Conservation (phyloP, 2,113 vertebrate species). For the Coturnix japonica region DNA sequence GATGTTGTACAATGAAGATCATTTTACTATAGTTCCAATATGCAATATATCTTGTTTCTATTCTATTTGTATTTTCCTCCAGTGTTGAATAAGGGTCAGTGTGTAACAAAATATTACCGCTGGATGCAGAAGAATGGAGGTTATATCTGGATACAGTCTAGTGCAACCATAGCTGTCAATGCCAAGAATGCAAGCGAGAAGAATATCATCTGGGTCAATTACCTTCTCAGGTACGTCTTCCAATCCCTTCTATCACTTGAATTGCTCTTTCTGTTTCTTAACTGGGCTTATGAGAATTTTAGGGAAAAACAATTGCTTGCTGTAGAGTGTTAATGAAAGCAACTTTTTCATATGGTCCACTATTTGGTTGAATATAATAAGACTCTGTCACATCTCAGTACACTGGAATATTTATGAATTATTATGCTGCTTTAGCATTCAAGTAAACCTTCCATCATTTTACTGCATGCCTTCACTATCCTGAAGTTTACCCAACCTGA, state of each 20-base stretch:
- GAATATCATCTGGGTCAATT: constrained; percentile 99
- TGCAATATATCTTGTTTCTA: background rate
- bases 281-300: background rate
- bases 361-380: background rate
- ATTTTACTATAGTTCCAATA: constrained; percentile 20
- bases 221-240: constrained; percentile 92
- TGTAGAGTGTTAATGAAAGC: background rate
- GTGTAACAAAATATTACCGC: constrained; percentile 98
- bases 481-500: background rate
- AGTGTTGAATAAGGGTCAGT: constrained; percentile 99
- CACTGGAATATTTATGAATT: background rate
- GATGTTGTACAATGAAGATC: background rate
- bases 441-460: background rate
- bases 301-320: background rate
- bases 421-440: background rate
- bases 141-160: constrained; percentile 99
- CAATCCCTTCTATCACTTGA: constrained; percentile 52
- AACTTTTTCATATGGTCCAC: background rate
- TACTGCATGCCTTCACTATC: background rate
- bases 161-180: constrained; percentile 96
- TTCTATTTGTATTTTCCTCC: constrained; percentile 41
- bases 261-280: background rate
- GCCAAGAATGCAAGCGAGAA: constrained; percentile 97
- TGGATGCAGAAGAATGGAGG: constrained; percentile 99
- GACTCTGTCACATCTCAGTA: background rate